Evolutionary conservation across 2,888 invertebrate genomes (phyloP).

Genomic region (Cryptus viduatorius): DNA sequence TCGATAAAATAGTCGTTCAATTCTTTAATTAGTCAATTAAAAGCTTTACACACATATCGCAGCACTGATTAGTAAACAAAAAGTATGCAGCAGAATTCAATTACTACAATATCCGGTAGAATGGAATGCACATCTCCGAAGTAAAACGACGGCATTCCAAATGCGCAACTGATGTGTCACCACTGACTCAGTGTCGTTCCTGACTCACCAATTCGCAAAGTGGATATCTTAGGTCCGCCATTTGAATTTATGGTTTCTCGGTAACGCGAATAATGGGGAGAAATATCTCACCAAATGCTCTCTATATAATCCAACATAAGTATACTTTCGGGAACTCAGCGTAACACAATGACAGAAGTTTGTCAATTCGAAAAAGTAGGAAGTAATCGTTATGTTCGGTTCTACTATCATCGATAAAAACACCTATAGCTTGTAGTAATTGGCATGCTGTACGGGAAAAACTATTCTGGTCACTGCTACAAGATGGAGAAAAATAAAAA

Average conservation of each 20-base stretch:
- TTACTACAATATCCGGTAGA: background rate
- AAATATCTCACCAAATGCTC: background rate
- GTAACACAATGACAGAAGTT: slow-evolving; percentile 14
- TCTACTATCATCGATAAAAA: slow-evolving; percentile 3
- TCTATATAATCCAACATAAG: slow-evolving; percentile 28
- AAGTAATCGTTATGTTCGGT: slow-evolving; percentile 9
- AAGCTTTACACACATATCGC: background rate
- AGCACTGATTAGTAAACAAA: background rate
- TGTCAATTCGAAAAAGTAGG: slow-evolving; percentile 17
- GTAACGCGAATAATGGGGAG: slow-evolving; percentile 3
- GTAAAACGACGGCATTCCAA: background rate
- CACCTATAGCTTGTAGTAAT: slow-evolving; percentile 2
- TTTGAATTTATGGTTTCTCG: slow-evolving; percentile 26
- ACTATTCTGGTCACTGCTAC: background rate
- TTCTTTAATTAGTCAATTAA: background rate
- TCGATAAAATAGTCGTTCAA: too few relatives aligned
- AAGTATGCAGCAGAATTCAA: background rate
- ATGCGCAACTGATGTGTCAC: background rate
- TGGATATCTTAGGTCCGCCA: background rate
- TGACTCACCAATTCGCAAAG: slow-evolving; percentile 17
- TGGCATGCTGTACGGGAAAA: background rate
- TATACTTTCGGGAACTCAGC: background rate
- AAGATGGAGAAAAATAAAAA: background rate
- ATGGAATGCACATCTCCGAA: background rate
- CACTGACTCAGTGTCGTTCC: slow-evolving; percentile 13